A percentile compares a stretch with the other conserved stretches of the same genome.
phyloP scores from a whole-genome alignment of 30 jellyfish, hydroid and myxozoan genomes.

The Hydractinia echinata region DNA sequence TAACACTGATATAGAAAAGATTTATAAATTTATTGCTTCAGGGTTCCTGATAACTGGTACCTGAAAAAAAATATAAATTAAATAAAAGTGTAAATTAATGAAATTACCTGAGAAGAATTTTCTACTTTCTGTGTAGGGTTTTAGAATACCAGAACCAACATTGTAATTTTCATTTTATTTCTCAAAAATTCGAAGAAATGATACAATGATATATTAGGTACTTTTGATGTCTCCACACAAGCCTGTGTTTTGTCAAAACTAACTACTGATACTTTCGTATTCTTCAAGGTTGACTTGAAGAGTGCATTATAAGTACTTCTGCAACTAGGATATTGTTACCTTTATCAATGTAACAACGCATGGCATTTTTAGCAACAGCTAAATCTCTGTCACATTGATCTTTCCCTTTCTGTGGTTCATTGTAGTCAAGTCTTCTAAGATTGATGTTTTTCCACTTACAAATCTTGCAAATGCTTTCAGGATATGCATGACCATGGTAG shows the following conservation, averaged over 20 bases:
- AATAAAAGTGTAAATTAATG: too few relatives aligned
- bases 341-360: neutral
- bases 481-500: constrained; percentile 15
- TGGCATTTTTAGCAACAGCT: neutral
- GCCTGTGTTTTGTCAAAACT: neutral
- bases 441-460: neutral
- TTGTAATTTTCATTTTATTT: too few relatives aligned
- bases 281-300: neutral
- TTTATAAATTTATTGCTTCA: too few relatives aligned
- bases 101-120: too few relatives aligned
- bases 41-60: too few relatives aligned
- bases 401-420: constrained; percentile 16
- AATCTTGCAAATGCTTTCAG: neutral
- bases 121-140: too few relatives aligned
- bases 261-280: neutral
- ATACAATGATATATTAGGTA: neutral
- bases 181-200: neutral
- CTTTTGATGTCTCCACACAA: neutral
- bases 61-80: too few relatives aligned
- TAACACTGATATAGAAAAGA: too few relatives aligned
- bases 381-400: neutral
- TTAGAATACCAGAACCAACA: too few relatives aligned
- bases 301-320: neutral
- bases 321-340: neutral
- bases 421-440: constrained; percentile 6